A percentile compares a stretch with the other conserved stretches of the same genome.
Evolutionary conservation across 2,797 vertebrate genomes (phyloP).

Genomic region (Cebuella pygmaea): DNA sequence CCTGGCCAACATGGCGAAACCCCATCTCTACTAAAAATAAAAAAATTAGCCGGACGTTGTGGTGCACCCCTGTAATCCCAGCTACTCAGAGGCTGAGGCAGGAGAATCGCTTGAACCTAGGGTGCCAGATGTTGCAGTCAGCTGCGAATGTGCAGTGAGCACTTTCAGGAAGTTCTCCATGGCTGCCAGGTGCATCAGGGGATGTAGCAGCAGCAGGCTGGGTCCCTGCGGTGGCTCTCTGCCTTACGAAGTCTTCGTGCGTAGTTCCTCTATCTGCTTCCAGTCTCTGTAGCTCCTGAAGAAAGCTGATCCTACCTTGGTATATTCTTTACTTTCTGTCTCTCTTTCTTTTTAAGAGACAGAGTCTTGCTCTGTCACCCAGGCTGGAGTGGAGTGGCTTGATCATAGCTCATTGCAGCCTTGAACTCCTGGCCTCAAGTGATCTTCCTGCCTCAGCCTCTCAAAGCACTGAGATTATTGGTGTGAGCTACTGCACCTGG

Average conservation of each 20-base stretch:
- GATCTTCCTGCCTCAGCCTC: background rate
- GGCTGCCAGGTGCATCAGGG: accelerated
- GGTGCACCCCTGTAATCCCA: no score
- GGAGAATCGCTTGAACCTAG: no score
- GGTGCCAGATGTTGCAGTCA: no score
- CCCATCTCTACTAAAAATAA: no score
- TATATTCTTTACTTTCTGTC: background rate
- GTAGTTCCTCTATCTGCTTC: background rate
- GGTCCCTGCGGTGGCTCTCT: accelerated
- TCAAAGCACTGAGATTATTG: background rate
- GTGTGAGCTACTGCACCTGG: background rate
- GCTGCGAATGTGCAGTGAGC: no score
- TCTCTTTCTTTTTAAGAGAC: background rate
- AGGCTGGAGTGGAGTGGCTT: background rate
- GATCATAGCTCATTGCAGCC: background rate
- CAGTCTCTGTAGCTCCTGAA: background rate
- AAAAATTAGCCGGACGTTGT: no score
- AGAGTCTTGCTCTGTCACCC: background rate
- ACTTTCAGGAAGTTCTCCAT: background rate
- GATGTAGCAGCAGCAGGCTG: background rate
- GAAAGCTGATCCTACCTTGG: background rate
- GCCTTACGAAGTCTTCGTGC: background rate
- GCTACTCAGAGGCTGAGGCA: no score
- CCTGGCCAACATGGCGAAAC: no score
- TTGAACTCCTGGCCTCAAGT: background rate